Evolutionary conservation across 2,888 invertebrate genomes (phyloP).

Genomic region (Macrophya alboannulata): DNA sequence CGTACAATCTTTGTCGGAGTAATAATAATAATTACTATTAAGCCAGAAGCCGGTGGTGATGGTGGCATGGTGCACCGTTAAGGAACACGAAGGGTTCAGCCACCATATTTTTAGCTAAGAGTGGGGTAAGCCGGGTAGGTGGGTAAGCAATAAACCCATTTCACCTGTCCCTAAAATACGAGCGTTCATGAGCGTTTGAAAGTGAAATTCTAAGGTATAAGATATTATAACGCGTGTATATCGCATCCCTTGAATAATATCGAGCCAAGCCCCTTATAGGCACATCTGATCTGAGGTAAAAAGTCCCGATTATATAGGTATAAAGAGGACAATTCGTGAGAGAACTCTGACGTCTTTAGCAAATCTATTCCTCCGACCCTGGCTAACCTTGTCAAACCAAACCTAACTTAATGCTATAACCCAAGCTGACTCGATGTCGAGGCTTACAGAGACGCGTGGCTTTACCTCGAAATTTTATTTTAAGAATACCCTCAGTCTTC

Average conservation of each 20-base stretch:
- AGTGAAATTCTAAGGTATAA: conserved; percentile 22
- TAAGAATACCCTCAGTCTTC: neutral
- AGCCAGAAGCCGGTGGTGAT: neutral
- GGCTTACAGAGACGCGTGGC: neutral
- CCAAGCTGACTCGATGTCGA: neutral
- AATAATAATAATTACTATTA: conserved; percentile 41
- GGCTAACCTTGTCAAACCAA: conserved; percentile 38
- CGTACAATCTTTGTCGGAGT: conserved; percentile 28
- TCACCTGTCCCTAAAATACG: conserved; percentile 32
- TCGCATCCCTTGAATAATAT: conserved; percentile 23
- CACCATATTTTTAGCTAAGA: conserved; percentile 6
- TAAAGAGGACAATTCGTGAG: conserved; percentile 23
- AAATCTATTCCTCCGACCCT: conserved; percentile 32
- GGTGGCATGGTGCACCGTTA: neutral
- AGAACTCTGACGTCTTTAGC: conserved; percentile 32
- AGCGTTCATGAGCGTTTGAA: conserved; percentile 14
- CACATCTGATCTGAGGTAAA: conserved; percentile 9
- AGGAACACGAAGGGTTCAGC: conserved; percentile 16
- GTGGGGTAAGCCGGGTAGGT: conserved; percentile 1
- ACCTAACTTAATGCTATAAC: neutral
- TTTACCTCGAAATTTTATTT: neutral
- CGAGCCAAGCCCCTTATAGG: neutral
- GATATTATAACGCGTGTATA: conserved; percentile 13
- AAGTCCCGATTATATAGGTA: neutral
- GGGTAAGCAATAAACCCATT: conserved; percentile 11